Conservation (phyloP, 2,888 invertebrate species). For the Bugula neritina region DNA sequence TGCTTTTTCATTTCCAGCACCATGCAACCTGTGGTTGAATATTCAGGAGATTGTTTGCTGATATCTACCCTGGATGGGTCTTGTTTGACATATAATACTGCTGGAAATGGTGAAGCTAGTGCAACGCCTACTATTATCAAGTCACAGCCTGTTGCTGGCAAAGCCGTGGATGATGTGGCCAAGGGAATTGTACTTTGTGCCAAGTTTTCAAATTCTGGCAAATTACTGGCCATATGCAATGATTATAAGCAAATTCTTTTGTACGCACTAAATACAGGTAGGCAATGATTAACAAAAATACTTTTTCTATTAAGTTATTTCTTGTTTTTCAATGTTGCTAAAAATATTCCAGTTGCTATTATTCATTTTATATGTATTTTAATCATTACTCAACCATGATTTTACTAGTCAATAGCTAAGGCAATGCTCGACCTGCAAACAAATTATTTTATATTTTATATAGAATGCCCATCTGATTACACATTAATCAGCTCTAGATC, state of each 20-base stretch:
- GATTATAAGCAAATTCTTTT: conserved; percentile 23
- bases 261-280: conserved; percentile 1
- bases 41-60: neutral
- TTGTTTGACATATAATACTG: neutral
- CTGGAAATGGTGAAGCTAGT: neutral
- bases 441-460: too few species aligned
- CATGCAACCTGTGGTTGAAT: conserved; percentile 1
- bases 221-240: neutral
- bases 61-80: neutral
- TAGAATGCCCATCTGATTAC: neutral
- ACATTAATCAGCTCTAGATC: neutral
- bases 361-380: too few species aligned
- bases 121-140: neutral
- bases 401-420: too few species aligned
- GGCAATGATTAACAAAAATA: too few species aligned
- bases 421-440: too few species aligned
- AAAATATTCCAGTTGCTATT: too few species aligned
- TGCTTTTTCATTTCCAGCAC: too few species aligned
- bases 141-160: neutral
- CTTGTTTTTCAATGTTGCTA: too few species aligned
- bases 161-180: neutral
- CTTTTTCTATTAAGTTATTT: too few species aligned
- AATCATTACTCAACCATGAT: too few species aligned
- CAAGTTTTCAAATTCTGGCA: neutral
- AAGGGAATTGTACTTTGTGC: conserved; percentile 22